phyloP scores from a whole-genome alignment of 2,888 invertebrate species.

The Callosobruchus maculatus region DNA sequence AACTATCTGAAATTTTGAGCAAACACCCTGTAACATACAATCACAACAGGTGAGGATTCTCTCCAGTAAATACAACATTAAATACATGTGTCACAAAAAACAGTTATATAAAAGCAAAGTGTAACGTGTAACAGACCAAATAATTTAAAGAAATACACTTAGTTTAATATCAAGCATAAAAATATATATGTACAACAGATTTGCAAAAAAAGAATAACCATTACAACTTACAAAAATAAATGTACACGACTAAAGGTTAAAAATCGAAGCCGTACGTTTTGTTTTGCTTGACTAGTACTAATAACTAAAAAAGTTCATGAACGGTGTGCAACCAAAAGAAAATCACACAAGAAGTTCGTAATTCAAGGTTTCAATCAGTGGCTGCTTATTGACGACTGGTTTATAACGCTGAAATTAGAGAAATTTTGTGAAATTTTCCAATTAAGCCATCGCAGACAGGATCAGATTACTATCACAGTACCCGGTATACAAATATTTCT shows the following conservation, averaged over 20 bases:
- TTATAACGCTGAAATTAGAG: background rate
- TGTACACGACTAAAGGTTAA: background rate
- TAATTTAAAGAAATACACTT: slow-evolving; percentile 11
- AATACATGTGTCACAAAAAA: background rate
- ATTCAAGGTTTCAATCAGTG: background rate
- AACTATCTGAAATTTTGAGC: background rate
- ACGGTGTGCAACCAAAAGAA: background rate
- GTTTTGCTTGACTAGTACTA: background rate
- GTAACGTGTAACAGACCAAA: slow-evolving; percentile 1
- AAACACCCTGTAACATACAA: background rate
- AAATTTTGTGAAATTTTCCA: background rate
- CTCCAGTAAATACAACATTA: background rate
- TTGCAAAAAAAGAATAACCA: slow-evolving; percentile 18
- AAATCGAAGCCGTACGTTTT: background rate
- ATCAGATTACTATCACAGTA: background rate
- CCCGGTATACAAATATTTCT: background rate
- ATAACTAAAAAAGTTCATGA: background rate
- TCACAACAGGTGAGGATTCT: background rate
- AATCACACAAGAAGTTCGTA: background rate
- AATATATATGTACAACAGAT: slow-evolving; percentile 3
- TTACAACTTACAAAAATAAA: slow-evolving; percentile 10
- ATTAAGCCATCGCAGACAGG: background rate
- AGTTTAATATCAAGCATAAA: slow-evolving; percentile 19
- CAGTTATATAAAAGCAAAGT: background rate
- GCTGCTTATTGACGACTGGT: background rate